Evolutionary conservation across 2,888 invertebrate species (phyloP), one percentile per base, ranked within the genome.

Genomic region (Cancer borealis): DNA sequence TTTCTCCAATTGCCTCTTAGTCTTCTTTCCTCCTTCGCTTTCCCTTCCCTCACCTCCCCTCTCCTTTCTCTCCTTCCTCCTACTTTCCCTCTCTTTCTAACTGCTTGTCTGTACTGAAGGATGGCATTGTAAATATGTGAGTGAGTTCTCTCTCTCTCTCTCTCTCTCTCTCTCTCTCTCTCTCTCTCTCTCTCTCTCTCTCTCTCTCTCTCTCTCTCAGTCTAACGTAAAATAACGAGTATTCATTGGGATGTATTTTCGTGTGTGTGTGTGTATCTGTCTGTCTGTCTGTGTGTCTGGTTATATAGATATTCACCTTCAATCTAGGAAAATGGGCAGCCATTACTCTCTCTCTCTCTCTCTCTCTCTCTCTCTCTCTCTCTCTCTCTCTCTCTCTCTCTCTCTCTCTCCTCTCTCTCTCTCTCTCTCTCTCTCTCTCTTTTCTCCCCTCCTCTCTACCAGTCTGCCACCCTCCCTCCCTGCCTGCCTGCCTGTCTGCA

Each of bases 131-230:
- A 17, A 66, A 17, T 66, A 66, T 17, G 60, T 14, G 17, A 66
- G 60, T 3, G 14, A 66, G 66, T 66, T 66, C 0, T 66, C 3
- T 66, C 21, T 5, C n/a, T 5, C n/a, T n/a, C 21, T 88, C 88
- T 39, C 88, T 88, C 88, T 88, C 88, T 88, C 88, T 88, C 45
- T 88, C 46, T 88, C 88, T 88, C 88, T 88, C 88, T 88, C 88
- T 88, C 46, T 88, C 88, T 88, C 88, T 88, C 88, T 88, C 88
- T 88, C 46, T 88, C 88, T 88, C 46, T 88, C 88, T 88, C 88
- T 88, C 88, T 88, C 88, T 45, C 39, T 88, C 88, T 66, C 66
- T 66, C 66, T 66, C 66, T 66, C 66, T 66, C 66, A n/a, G n/a
- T 66, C 66, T 66, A 66, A 6, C 3, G 6, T n/a, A 66, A 66